Base-by-base conservation (phyloP, 2,888 invertebrate species). In the Ariolimax columbianus region DNA sequence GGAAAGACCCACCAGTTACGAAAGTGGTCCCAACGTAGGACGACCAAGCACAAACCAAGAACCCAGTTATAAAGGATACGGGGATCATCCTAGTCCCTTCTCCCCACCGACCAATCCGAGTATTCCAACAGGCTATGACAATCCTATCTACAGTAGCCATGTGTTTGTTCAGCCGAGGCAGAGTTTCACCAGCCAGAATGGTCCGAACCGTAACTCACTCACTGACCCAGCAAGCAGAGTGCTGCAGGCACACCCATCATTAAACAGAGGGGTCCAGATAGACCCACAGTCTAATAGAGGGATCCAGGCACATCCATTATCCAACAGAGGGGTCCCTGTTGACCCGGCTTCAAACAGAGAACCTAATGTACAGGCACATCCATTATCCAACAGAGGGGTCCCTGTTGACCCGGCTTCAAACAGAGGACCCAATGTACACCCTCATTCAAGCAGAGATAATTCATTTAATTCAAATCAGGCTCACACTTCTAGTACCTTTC, bases 61-160 rank as follows among this genome's bases (percentile, higher is more conserved):
- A 4, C 70, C 81, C 9, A 81, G 77, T n/a, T 85, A 85, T 30
- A 43, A 55, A 59, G 82, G 47, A 19, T 82, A 85, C 78, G 82
- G 38, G 40, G 85, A 85, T 51, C 85, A 82, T 26, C 17, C 75
- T 36, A 85, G 85, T 38, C 81, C 85, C 9, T 11, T 79, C 19
- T 26, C 38, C 9, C 30, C 78, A n/a, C 84, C 80, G n/a, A 55
- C 33, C 1, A 63, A 79, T 23, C 77, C n/a, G 0, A 47, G 30
- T 38, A 30, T 40, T 17, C 59, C 82, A 4, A 47, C 36, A 14
- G 68, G 83, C 26, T 77, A 68, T 47, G 84, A 43, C 0, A 77
- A 84, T 43, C 78, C 79, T 1, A 30, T 51, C 40, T 70, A 77
- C 51, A 47, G 38, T 30, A 43, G 63, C 14, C 43, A 33, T 38